A percentile compares a stretch with the other conserved stretches of the same genome.
Conservation (phyloP, 2,113 vertebrate species). For the Potamarius usumacintae region DNA sequence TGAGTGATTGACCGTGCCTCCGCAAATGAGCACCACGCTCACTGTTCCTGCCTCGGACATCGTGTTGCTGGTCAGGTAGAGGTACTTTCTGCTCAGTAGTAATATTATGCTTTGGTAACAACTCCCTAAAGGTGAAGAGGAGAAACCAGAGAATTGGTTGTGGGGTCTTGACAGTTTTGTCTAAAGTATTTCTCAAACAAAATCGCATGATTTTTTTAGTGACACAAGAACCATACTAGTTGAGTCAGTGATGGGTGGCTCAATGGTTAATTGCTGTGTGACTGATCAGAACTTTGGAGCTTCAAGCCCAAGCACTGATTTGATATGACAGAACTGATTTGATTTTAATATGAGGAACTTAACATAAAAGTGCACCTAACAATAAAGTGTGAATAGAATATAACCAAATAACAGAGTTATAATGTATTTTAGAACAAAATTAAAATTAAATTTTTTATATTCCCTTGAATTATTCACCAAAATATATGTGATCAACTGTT, state of each 20-base stretch:
- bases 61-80: slow-evolving; percentile 69
- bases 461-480: not conserved
- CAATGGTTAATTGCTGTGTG: not conserved
- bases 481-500: not conserved
- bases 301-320: not conserved
- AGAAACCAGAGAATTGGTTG: not conserved
- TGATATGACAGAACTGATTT: not conserved
- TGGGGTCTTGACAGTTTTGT: not conserved
- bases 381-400: not conserved
- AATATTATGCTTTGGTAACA: slow-evolving; percentile 50
- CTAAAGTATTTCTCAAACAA: not conserved
- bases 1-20: slow-evolving; percentile 75
- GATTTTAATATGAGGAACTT: not conserved
- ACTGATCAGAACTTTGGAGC: not conserved
- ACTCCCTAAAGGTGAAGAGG: slow-evolving; percentile 52
- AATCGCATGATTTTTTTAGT: not conserved
- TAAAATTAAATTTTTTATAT: not conserved
- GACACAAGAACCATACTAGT: not conserved
- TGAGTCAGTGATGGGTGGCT: not conserved
- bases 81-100: slow-evolving; percentile 59
- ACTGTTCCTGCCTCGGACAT: slow-evolving; percentile 63
- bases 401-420: not conserved
- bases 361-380: not conserved
- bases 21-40: slow-evolving; percentile 71
- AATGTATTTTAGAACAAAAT: not conserved